Percentiles rank a stretch among this genome's conserved stretches.
These are phyloP conservation scores for Unio delphinus DNA, from an alignment of 2,888 invertebrate genomes.

Conservation along the genomic window DNA sequence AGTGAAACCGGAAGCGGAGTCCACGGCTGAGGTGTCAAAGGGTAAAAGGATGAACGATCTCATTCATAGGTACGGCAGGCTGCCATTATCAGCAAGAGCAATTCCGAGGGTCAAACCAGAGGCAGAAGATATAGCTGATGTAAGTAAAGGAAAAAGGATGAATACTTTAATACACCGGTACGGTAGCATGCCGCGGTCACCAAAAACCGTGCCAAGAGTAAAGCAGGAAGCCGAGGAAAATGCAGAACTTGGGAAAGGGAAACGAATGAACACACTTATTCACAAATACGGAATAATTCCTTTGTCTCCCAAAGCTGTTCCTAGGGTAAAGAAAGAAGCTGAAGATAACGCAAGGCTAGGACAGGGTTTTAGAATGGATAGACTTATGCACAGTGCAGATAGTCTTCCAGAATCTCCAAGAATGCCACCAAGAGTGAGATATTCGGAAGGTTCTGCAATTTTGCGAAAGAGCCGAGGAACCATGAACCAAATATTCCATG, in stretches of 20 bases:
- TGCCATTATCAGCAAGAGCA: slow-evolving; percentile 39
- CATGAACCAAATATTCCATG: slow-evolving; percentile 42
- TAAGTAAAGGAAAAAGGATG: slow-evolving; percentile 54
- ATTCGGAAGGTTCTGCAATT: slow-evolving; percentile 43
- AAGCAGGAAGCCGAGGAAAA: slow-evolving; percentile 50
- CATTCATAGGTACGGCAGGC: slow-evolving; percentile 38
- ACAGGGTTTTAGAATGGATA: slow-evolving; percentile 47
- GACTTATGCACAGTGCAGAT: slow-evolving; percentile 42
- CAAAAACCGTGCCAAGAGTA: slow-evolving; percentile 49
- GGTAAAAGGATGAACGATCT: slow-evolving; percentile 47
- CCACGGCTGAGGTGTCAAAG: slow-evolving; percentile 47
- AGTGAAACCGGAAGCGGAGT: slow-evolving; percentile 57
- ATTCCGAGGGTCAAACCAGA: slow-evolving; percentile 46
- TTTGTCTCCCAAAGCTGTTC: slow-evolving; percentile 33
- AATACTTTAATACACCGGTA: slow-evolving; percentile 44
- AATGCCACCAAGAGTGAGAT: slow-evolving; percentile 44
- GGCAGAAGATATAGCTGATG: slow-evolving; percentile 39
- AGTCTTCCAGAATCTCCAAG: slow-evolving; percentile 34
- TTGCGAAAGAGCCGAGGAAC: slow-evolving; percentile 41
- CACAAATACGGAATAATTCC: slow-evolving; percentile 42
- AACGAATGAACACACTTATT: slow-evolving; percentile 45
- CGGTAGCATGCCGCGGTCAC: slow-evolving; percentile 34
- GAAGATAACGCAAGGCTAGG: slow-evolving; percentile 46
- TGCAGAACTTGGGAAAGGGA: slow-evolving; percentile 48
- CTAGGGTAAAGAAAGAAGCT: slow-evolving; percentile 48